Evolutionary conservation across 2,888 invertebrate genomes (phyloP).

Genomic region (Eupithecia subumbrata): DNA sequence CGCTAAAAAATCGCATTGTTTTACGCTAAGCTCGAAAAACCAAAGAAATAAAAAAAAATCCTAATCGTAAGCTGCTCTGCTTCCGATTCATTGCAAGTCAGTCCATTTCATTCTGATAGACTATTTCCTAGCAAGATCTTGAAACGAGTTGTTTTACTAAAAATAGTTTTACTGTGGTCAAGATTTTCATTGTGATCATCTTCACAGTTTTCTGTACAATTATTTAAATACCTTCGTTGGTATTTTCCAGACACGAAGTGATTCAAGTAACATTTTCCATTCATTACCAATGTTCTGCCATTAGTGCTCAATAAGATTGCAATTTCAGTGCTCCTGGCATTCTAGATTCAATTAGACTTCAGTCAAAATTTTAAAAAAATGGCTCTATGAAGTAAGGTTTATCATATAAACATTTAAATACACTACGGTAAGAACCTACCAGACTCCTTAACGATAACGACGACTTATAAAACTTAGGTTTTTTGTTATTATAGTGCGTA

Average conservation of each 20-base stretch:
- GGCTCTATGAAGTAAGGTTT: too few species aligned
- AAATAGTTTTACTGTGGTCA: conserved; percentile 15
- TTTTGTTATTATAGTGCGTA: too few species aligned
- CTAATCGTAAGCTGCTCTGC: background rate
- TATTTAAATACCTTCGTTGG: conserved; percentile 17
- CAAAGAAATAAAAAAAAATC: too few species aligned
- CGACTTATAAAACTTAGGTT: too few species aligned
- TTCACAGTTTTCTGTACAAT: conserved; percentile 33
- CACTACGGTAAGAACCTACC: too few species aligned
- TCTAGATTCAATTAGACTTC: background rate
- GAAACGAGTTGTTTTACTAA: background rate
- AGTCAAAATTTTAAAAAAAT: background rate
- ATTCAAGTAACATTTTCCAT: background rate
- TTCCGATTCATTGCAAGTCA: too few species aligned
- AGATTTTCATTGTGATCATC: conserved; percentile 21
- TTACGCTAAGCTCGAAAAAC: too few species aligned
- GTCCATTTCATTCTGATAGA: background rate
- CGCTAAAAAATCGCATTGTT: too few species aligned
- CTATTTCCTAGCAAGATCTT: background rate
- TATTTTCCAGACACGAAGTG: conserved; percentile 20
- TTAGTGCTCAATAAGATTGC: background rate
- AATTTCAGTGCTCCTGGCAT: background rate
- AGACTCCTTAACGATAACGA: too few species aligned
- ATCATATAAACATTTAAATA: too few species aligned
- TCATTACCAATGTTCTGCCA: background rate